These are phyloP conservation scores for Tetragonisca angustula DNA, from an alignment of 2,888 invertebrate genomes.

Conservation along the genomic window DNA sequence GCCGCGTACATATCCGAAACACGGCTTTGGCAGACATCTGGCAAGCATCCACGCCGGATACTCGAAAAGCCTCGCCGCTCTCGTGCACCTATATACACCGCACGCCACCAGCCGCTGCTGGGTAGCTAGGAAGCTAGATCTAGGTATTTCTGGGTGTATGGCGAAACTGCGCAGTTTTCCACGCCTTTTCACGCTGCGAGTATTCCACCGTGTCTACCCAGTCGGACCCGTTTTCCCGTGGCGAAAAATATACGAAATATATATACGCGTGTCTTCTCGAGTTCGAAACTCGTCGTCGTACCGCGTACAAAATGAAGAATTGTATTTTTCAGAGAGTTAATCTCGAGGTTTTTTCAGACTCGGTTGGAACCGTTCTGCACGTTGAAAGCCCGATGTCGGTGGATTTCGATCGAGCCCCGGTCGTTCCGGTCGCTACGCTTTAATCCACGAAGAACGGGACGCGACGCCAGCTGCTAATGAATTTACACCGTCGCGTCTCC, in stretches of 20 bases:
- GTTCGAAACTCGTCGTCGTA: no score
- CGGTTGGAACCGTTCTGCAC: background rate
- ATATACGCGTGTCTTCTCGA: background rate
- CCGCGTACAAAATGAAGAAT: background rate
- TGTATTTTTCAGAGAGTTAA: background rate
- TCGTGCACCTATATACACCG: slow-evolving; percentile 54
- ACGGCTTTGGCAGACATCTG: slow-evolving; percentile 74
- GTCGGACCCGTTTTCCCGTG: slow-evolving; percentile 16
- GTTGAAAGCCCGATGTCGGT: background rate
- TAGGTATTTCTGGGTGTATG: slow-evolving; percentile 68
- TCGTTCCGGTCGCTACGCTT: slow-evolving; percentile 32
- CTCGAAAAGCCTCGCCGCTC: slow-evolving; percentile 57
- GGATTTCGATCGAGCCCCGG: slow-evolving; percentile 6
- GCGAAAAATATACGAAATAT: background rate
- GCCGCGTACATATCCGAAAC: slow-evolving; percentile 59
- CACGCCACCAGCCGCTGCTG: slow-evolving; percentile 41
- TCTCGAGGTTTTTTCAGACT: background rate
- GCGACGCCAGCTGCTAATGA: slow-evolving; percentile 49
- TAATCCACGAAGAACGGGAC: slow-evolving; percentile 41
- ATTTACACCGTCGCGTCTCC: slow-evolving; percentile 44
- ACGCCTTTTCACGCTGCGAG: slow-evolving; percentile 46
- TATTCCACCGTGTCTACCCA: slow-evolving; percentile 12
- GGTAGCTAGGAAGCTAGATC: slow-evolving; percentile 50
- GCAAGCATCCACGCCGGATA: slow-evolving; percentile 75
- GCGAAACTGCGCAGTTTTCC: slow-evolving; percentile 49